Percentiles rank a stretch among this genome's conserved stretches.
These are phyloP conservation scores for Dolichallabes microphthalmus DNA, from an alignment of 2,113 vertebrate genomes.

Conservation along the genomic window DNA sequence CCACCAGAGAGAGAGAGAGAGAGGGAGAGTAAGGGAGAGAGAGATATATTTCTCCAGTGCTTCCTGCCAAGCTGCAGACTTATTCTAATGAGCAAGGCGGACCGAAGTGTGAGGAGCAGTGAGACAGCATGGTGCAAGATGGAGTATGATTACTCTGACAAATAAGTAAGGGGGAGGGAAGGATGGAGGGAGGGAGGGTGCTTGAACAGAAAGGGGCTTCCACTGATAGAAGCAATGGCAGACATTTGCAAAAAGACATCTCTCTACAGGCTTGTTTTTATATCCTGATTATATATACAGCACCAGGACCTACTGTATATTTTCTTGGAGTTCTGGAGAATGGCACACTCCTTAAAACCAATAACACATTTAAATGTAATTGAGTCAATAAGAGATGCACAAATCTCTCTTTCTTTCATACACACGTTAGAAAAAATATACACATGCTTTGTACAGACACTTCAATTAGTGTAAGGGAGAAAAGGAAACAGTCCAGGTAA, in stretches of 20 bases:
- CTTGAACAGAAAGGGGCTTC: neutral
- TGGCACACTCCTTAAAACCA: neutral
- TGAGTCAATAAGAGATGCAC: neutral
- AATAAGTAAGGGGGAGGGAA: constrained; percentile 46
- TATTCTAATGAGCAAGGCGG: constrained; percentile 57
- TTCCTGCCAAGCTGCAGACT: constrained; percentile 58
- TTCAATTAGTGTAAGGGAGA: neutral
- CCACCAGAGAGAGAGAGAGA: constrained; percentile 32
- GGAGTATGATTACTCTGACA: constrained; percentile 43
- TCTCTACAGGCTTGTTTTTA: constrained; percentile 34
- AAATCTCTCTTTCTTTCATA: neutral
- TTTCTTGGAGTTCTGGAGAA: neutral
- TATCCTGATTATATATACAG: neutral
- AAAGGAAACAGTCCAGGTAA: neutral
- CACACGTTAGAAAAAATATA: neutral
- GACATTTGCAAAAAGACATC: neutral
- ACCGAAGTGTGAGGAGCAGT: constrained; percentile 25
- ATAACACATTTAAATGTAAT: neutral
- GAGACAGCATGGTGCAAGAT: constrained; percentile 28
- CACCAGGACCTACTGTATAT: constrained; percentile 9
- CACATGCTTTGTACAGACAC: neutral
- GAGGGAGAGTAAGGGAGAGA: constrained; percentile 11
- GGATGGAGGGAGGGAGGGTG: constrained; percentile 11
- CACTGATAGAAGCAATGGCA: neutral
- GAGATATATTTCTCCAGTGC: constrained; percentile 56